A percentile compares a stretch with the other conserved stretches of the same genome.
These are phyloP conservation scores for Pyrgilauda ruficollis DNA, from an alignment of 2,113 vertebrate species.

Conservation along the genomic window DNA sequence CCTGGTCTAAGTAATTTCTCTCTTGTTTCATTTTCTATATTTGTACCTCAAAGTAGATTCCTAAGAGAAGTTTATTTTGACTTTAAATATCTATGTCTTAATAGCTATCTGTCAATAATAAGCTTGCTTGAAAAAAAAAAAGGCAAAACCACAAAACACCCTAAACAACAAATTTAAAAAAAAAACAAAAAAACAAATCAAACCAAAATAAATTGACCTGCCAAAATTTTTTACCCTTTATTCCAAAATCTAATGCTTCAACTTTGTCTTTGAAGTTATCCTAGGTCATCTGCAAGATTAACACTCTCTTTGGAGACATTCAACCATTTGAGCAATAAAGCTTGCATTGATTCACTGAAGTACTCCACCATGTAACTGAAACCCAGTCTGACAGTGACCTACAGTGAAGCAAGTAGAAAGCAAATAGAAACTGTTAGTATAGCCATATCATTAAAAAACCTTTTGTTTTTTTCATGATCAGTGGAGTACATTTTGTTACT, in stretches of 20 bases:
- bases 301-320: background rate
- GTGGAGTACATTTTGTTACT: background rate
- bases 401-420: background rate
- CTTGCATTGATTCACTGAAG: background rate
- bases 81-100: background rate
- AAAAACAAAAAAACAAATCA: background rate
- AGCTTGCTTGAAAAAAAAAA: background rate
- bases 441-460: background rate
- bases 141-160: background rate
- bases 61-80: background rate
- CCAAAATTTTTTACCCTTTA: background rate
- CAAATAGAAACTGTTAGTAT: background rate
- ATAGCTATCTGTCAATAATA: background rate
- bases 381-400: background rate
- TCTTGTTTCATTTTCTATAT: background rate
- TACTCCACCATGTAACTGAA: background rate
- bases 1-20: background rate
- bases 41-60: background rate
- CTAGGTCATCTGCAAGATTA: background rate
- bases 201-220: background rate
- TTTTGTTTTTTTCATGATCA: background rate
- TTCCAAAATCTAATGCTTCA: background rate
- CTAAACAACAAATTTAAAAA: background rate
- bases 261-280: background rate
- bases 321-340: background rate